Conservation (phyloP, 35 echinoderm and acorn worm genomes). For the Stichopus chloronotus region DNA sequence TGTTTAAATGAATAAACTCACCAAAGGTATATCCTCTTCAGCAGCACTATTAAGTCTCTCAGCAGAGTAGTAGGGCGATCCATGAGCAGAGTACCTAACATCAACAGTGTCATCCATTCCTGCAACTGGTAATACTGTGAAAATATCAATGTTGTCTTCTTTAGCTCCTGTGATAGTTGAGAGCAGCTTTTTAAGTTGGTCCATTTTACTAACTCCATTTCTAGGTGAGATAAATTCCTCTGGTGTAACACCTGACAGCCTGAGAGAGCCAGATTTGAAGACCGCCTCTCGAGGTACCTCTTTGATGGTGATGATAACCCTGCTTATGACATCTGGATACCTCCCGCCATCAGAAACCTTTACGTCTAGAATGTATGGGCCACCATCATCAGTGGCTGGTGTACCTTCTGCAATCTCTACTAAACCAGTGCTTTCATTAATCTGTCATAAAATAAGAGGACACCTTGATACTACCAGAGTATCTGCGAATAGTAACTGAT, state of each 20-base stretch:
- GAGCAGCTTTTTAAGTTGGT: conserved; percentile 64
- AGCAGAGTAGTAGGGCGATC: conserved; percentile 91
- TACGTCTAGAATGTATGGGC: conserved; percentile 65
- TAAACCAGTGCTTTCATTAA: conserved; percentile 73
- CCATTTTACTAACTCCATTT: conserved; percentile 46
- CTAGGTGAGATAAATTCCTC: conserved; percentile 70
- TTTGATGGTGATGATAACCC: conserved; percentile 70
- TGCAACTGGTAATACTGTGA: conserved; percentile 79
- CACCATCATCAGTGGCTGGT: conserved; percentile 53
- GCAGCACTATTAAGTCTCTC: conserved; percentile 78
- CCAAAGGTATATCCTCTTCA: neutral
- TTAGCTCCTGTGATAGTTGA: conserved; percentile 72
- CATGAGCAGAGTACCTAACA: conserved; percentile 92
- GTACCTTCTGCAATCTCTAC: conserved; percentile 76
- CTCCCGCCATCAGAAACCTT: conserved; percentile 62
- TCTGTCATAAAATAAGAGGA: conserved; percentile 42
- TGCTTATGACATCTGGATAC: conserved; percentile 53
- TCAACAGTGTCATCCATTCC: conserved; percentile 67
- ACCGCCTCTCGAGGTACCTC: conserved; percentile 90
- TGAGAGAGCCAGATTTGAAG: conserved; percentile 85
- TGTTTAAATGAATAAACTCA: too few relatives aligned
- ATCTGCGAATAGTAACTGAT: neutral
- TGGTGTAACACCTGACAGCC: conserved; percentile 70
- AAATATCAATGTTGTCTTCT: conserved; percentile 89
- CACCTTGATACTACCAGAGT: neutral